phyloP scores from a whole-genome alignment of 2,113 vertebrate genomes.

The Paracanthobrama guichenoti region DNA sequence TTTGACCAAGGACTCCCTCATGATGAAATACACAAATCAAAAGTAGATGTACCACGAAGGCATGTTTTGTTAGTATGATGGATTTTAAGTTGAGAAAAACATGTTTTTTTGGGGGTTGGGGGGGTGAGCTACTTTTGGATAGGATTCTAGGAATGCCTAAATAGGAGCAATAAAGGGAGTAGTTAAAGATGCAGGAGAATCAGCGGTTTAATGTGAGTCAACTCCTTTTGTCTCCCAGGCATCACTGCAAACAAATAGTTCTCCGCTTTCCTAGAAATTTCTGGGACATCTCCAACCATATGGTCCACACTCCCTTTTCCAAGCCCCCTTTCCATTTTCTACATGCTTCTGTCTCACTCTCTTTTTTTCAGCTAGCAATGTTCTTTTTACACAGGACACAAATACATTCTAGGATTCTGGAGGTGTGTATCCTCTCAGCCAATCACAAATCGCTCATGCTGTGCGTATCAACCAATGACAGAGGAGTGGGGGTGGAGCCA shows the following conservation, averaged over 20 bases:
- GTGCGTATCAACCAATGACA: constrained; percentile 60
- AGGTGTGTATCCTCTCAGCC: constrained; percentile 80
- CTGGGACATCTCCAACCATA: constrained; percentile 63
- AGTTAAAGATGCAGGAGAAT: constrained; percentile 19
- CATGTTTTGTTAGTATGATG: neutral
- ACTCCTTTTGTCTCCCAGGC: constrained; percentile 26
- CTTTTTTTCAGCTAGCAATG: constrained; percentile 31
- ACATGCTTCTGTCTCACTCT: constrained; percentile 1
- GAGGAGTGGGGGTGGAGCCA: constrained; percentile 50
- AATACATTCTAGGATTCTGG: constrained; percentile 83
- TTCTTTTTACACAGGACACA: constrained; percentile 64
- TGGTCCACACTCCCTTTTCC: constrained; percentile 37
- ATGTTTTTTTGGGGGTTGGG: neutral
- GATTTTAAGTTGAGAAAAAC: constrained; percentile 19
- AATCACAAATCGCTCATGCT: constrained; percentile 67
- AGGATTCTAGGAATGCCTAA: constrained; percentile 29
- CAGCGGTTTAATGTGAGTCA: constrained; percentile 13
- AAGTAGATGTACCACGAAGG: neutral
- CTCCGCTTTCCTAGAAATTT: constrained; percentile 76
- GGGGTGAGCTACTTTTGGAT: neutral
- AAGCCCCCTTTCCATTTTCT: constrained; percentile 6
- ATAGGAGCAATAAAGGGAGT: constrained; percentile 1
- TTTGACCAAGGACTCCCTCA: neutral
- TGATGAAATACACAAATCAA: neutral
- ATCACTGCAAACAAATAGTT: constrained; percentile 65